phyloP scores from a whole-genome alignment of 2,797 vertebrate genomes.

The Erpetoichthys calabaricus region DNA sequence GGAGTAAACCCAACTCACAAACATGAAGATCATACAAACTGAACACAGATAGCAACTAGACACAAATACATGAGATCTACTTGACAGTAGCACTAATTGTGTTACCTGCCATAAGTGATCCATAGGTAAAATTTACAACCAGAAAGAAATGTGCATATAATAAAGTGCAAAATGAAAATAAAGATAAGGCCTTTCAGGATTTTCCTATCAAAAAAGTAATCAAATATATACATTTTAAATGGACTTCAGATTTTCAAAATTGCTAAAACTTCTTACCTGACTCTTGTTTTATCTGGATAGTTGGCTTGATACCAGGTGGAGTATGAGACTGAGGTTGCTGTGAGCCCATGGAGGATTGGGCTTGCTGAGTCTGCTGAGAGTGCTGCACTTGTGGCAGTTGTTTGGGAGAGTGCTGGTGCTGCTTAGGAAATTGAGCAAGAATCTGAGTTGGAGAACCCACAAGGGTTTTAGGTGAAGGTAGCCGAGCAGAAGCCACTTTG shows the following conservation, averaged over 20 bases:
- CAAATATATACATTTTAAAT: too few species aligned
- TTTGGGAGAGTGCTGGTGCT: slow-evolving; percentile 67
- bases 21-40: too few species aligned
- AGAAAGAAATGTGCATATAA: too few species aligned
- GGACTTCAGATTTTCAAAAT: background rate
- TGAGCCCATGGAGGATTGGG: slow-evolving; percentile 35
- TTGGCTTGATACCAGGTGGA: slow-evolving; percentile 70
- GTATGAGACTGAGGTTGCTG: slow-evolving; percentile 43
- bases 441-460: slow-evolving; percentile 77
- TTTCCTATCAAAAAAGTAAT: too few species aligned
- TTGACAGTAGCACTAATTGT: too few species aligned
- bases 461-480: slow-evolving; percentile 85
- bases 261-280: slow-evolving; percentile 59
- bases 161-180: too few species aligned
- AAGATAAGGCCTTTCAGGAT: too few species aligned
- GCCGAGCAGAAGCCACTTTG: slow-evolving; percentile 74
- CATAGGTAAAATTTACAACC: too few species aligned
- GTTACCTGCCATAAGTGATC: too few species aligned
- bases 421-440: slow-evolving; percentile 86
- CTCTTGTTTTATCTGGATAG: slow-evolving; percentile 97
- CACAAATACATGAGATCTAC: too few species aligned
- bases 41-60: too few species aligned
- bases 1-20: too few species aligned
- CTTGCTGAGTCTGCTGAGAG: slow-evolving; percentile 43
- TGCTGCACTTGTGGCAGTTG: slow-evolving; percentile 46